Conservation (phyloP, 2,888 invertebrate species). For the Xestia c-nigrum region DNA sequence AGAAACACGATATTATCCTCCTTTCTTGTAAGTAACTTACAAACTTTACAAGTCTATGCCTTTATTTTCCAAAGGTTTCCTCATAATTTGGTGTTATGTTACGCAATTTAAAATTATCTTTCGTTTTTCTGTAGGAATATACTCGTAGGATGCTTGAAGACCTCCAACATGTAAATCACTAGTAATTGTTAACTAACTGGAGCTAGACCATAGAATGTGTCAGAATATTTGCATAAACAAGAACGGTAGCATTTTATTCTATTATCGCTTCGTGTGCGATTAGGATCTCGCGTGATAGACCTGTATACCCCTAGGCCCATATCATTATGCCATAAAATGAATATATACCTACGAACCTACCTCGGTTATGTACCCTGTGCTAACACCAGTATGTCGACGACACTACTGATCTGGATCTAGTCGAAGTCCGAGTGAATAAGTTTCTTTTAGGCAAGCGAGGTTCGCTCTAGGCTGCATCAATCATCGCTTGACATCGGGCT, state of each 20-base stretch:
- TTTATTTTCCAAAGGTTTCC: background rate
- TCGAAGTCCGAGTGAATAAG: background rate
- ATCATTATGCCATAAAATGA: constrained; percentile 20
- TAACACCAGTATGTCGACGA: background rate
- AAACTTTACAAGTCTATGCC: background rate
- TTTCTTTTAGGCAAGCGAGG: background rate
- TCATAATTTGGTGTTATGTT: background rate
- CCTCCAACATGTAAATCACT: background rate
- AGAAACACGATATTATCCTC: background rate
- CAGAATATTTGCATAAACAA: constrained; percentile 44
- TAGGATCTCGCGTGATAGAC: constrained; percentile 62
- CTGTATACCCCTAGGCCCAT: constrained; percentile 14
- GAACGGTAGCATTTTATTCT: constrained; percentile 42
- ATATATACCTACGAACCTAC: background rate
- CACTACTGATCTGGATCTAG: background rate
- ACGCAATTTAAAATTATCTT: background rate
- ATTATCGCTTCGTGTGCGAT: constrained; percentile 50
- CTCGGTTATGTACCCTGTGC: background rate
- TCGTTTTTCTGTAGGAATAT: background rate
- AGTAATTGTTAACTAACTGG: background rate
- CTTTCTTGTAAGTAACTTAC: background rate
- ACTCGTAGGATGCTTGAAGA: background rate
- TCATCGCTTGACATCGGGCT: background rate
- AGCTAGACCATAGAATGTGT: background rate
- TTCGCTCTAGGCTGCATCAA: background rate